These are phyloP conservation scores for Steinernema hermaphroditum DNA, from an alignment of 2,888 invertebrate species.

Conservation along the genomic window DNA sequence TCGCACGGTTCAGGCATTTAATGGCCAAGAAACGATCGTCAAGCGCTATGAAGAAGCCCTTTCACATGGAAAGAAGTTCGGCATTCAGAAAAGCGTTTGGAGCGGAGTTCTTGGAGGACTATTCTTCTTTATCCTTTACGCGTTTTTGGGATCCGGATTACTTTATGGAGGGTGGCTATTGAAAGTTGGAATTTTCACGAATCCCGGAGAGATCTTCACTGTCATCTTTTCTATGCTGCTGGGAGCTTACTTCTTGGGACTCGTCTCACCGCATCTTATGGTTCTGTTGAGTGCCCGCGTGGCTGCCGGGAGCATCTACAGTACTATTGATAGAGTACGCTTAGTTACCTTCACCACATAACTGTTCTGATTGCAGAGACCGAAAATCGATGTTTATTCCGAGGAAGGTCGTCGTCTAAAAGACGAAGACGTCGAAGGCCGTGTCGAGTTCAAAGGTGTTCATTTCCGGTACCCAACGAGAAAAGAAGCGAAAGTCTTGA, in stretches of 20 bases:
- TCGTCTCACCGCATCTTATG: constrained; percentile 59
- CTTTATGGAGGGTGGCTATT: constrained; percentile 56
- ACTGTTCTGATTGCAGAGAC: constrained; percentile 31
- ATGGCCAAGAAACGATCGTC: constrained; percentile 55
- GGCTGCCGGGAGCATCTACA: constrained; percentile 58
- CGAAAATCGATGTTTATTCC: constrained; percentile 52
- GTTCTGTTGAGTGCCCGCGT: constrained; percentile 60
- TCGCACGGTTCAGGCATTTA: constrained; percentile 57
- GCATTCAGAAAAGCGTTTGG: constrained; percentile 55
- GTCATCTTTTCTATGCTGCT: constrained; percentile 54
- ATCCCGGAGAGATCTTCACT: constrained; percentile 58
- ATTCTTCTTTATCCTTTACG: constrained; percentile 56
- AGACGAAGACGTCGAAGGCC: constrained; percentile 40
- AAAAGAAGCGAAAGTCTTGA: constrained; percentile 55
- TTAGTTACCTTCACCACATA: not conserved
- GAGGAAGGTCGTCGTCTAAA: constrained; percentile 38
- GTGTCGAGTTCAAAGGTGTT: constrained; percentile 52
- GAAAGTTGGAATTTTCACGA: constrained; percentile 44
- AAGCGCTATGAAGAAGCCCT: constrained; percentile 47
- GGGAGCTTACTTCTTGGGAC: constrained; percentile 56
- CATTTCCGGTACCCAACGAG: constrained; percentile 58
- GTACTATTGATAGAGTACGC: constrained; percentile 53
- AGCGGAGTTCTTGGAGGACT: constrained; percentile 56
- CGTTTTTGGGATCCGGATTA: constrained; percentile 53
- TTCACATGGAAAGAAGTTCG: constrained; percentile 48